Percentiles rank a stretch among this genome's conserved stretches.
phyloP scores from a whole-genome alignment of 1,140 invertebrate species.

The Heliconius melpomene region DNA sequence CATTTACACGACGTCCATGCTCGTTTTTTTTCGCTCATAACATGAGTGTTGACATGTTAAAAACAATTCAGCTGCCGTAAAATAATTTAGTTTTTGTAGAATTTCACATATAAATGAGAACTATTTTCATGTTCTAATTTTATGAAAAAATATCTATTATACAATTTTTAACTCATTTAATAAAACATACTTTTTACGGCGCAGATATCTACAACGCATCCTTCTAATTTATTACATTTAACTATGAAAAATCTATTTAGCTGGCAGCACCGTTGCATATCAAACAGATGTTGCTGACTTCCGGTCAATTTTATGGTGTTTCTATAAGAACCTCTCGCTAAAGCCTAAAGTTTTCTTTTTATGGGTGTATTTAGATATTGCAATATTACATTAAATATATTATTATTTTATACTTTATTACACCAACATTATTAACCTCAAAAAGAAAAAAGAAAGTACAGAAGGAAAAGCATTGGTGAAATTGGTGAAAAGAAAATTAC shows the following conservation, averaged over 20 bases:
- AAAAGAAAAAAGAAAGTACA: no score
- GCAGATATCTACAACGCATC: neutral
- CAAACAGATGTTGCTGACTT: slow-evolving; percentile 19
- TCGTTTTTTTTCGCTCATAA: slow-evolving; percentile 42
- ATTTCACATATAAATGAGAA: neutral
- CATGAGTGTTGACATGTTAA: slow-evolving; percentile 29
- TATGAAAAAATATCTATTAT: neutral
- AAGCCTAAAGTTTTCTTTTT: no score
- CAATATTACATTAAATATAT: no score
- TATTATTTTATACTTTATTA: no score
- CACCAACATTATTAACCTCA: no score
- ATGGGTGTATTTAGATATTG: no score
- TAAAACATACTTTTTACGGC: neutral
- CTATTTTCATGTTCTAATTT: neutral
- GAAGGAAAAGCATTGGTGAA: no score
- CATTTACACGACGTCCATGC: slow-evolving; percentile 43
- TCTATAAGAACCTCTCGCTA: no score
- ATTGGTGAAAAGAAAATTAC: no score
- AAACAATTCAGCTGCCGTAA: neutral
- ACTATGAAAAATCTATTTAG: neutral
- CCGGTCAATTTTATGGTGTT: slow-evolving; percentile 3
- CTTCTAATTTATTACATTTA: neutral
- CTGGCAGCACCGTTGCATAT: neutral
- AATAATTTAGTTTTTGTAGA: neutral
- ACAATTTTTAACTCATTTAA: neutral